Evolutionary conservation across 2,888 invertebrate genomes (phyloP), one percentile per base, ranked within the genome.

Genomic region (Ditula angustiorana): DNA sequence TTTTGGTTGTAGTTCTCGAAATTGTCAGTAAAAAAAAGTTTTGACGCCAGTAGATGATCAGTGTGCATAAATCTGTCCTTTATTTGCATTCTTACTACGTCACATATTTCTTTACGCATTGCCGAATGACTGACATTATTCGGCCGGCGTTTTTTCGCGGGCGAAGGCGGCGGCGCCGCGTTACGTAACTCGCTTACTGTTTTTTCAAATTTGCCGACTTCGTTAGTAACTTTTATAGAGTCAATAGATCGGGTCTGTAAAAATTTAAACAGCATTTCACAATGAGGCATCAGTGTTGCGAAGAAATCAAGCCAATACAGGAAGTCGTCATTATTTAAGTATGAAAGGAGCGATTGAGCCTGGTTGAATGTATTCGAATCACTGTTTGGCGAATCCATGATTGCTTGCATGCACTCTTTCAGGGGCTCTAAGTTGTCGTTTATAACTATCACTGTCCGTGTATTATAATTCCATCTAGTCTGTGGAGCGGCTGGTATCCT

Each of bases 391-490:
- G 11, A 24, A 4, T 56, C 62, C 49, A 50, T 63, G n/a, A 58
- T 63, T 21, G 50, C 58, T 44, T 28, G 21, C 63, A 63, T 44
- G 21, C 63, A 63, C 26, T 58, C 63, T 53, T 52, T 58, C 23
- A 58, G 46, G 28, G 57, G 63, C 58, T 63, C 63, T 52, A 58
- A 52, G 49, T 58, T 58, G 26, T 58, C 50, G 24, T 63, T 19
- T 44, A 63, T 24, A 44, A 58, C 50, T 58, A 24, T 52, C 33
- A 63, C 52, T 50, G 52, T 63, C 1, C 58, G 57, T 56, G 62
- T 49, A 49, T 62, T 62, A 30, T 56, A 56, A 55, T 62, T 62
- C 62, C 62, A 62, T 56, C 62, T 62, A 8, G 62, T 62, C 21
- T 56, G 49, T 49, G 61, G 46, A 37, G 47, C 61, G 28, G 53